Conservation (phyloP, 2,113 vertebrate species). For the Paramisgurnus dabryanus region DNA sequence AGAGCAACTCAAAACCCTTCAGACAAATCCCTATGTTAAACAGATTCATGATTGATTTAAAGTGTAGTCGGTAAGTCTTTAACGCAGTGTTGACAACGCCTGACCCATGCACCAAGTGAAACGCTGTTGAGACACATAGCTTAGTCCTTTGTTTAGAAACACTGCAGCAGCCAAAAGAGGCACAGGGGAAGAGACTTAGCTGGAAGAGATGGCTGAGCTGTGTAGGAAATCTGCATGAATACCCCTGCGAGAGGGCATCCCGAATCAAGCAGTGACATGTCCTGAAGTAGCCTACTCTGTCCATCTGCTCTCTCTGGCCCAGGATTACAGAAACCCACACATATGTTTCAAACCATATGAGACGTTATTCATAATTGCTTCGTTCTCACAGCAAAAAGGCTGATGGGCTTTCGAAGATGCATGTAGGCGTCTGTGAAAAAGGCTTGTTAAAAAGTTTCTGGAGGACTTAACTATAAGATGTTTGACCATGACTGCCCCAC, state of each 20-base stretch:
- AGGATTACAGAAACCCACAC: not conserved
- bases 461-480: not conserved
- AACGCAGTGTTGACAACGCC: not conserved
- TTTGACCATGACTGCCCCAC: not conserved
- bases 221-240: not conserved
- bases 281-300: constrained; percentile 26
- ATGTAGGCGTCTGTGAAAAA: not conserved
- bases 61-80: constrained; percentile 7
- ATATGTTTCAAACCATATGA: not conserved
- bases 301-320: constrained; percentile 7
- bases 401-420: not conserved
- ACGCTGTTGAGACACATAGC: not conserved
- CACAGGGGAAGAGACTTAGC: constrained; percentile 5
- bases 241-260: not conserved
- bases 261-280: not conserved
- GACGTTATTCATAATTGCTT: not conserved
- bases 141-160: not conserved
- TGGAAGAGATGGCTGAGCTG: constrained; percentile 19
- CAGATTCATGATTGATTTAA: constrained; percentile 19
- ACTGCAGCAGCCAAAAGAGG: constrained; percentile 29
- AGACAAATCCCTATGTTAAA: constrained; percentile 36
- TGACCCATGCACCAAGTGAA: not conserved
- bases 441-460: not conserved
- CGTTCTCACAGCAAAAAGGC: not conserved
- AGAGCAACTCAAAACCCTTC: too few relatives aligned